Percentiles rank a stretch among this genome's conserved stretches.
These are phyloP conservation scores for Hemaris fuciformis DNA, from an alignment of 2,888 invertebrate species.

Conservation along the genomic window DNA sequence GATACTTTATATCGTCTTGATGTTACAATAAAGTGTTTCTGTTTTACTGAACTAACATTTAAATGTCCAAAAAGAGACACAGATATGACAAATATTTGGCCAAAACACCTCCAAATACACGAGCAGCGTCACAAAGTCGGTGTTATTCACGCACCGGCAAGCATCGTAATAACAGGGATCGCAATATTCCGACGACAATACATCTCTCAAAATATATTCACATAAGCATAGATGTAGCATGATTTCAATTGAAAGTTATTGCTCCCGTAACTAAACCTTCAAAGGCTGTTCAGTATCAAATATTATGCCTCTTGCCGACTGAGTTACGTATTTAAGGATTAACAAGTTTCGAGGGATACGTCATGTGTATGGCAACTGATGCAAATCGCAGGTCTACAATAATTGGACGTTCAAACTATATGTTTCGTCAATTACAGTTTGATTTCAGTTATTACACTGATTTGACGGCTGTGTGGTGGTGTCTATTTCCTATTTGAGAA, in stretches of 20 bases:
- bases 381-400: not conserved
- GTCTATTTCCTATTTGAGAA: no score
- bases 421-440: not conserved
- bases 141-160: not conserved
- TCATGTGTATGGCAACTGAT: not conserved
- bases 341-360: not conserved
- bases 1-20: no score
- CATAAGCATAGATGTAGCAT: constrained; percentile 15
- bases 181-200: not conserved
- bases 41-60: not conserved
- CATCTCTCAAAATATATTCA: not conserved
- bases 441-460: not conserved
- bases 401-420: not conserved
- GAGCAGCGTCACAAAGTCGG: not conserved
- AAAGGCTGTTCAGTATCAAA: constrained; percentile 22
- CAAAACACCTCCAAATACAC: not conserved
- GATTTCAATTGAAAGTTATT: constrained; percentile 18
- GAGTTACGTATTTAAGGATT: not conserved
- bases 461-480: not conserved
- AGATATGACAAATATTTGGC: not conserved
- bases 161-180: not conserved
- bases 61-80: not conserved
- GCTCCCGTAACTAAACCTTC: constrained; percentile 21
- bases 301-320: constrained; percentile 16
- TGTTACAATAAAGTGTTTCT: no score